Evolutionary conservation across 92 coral and sea anemone species (phyloP).

Genomic region (Epizoanthus scotinus): DNA sequence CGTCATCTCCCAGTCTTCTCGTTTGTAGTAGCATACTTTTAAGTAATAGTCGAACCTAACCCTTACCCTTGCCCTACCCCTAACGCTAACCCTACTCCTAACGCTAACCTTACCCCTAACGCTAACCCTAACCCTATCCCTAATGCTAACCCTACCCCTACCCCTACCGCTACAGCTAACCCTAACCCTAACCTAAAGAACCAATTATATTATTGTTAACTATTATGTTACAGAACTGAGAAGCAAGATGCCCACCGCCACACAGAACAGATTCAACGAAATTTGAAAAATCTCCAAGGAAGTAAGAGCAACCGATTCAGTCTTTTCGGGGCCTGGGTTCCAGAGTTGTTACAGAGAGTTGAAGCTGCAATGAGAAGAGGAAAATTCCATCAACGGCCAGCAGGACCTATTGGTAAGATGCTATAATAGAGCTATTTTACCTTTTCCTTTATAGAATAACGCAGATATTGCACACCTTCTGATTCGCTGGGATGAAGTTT

Average conservation of each 20-base stretch:
- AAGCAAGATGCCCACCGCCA: slow-evolving; percentile 60
- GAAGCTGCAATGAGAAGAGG: slow-evolving; percentile 73
- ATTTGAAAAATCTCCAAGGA: slow-evolving; percentile 68
- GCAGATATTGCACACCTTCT: no score
- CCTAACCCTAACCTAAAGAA: no score
- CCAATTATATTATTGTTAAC: not conserved
- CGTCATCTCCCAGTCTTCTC: no score
- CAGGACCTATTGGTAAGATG: slow-evolving; percentile 87
- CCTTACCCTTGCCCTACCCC: no score
- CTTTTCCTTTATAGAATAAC: no score
- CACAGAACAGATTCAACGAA: slow-evolving; percentile 67
- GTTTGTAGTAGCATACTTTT: no score
- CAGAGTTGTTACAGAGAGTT: slow-evolving; percentile 71
- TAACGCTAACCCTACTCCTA: no score
- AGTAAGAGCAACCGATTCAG: slow-evolving; percentile 74
- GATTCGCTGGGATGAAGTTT: not conserved
- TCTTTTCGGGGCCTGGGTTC: slow-evolving; percentile 87
- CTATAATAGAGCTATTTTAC: not conserved
- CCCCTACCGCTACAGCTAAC: no score
- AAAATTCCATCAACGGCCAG: slow-evolving; percentile 76
- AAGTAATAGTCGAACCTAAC: no score
- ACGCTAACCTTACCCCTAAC: no score
- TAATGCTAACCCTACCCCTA: no score
- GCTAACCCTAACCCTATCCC: no score
- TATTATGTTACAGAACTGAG: slow-evolving; percentile 63